phyloP scores from a whole-genome alignment of 2,113 vertebrate genomes.

The Trematomus loennbergii region DNA sequence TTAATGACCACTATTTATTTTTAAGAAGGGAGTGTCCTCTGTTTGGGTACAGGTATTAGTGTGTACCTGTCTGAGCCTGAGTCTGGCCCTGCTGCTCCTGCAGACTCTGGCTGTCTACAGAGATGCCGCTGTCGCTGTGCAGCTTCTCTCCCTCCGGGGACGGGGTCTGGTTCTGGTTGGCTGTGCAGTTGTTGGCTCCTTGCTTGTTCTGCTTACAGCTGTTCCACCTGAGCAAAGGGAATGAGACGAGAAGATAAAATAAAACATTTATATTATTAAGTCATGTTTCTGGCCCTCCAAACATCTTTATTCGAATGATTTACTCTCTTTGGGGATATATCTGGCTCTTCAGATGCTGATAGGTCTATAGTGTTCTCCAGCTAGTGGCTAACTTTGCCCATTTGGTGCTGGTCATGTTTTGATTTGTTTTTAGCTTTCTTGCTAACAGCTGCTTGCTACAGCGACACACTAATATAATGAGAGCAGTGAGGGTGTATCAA shows the following conservation, averaged over 20 bases:
- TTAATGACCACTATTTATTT: constrained; percentile 16
- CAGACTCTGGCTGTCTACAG: constrained; percentile 95
- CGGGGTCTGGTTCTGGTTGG: constrained; percentile 93
- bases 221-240: constrained; percentile 89
- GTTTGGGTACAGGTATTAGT: background rate
- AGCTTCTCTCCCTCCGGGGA: constrained; percentile 96
- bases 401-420: background rate
- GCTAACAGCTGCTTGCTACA: background rate
- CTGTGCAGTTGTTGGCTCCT: constrained; percentile 90
- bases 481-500: background rate
- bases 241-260: background rate
- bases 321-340: background rate
- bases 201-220: constrained; percentile 98
- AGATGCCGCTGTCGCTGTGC: constrained; percentile 98
- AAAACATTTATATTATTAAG: background rate
- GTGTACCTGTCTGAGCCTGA: constrained; percentile 83
- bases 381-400: background rate
- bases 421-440: background rate
- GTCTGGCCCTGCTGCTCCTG: constrained; percentile 91
- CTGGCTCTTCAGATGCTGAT: background rate
- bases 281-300: background rate
- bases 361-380: background rate
- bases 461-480: background rate
- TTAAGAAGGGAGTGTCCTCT: background rate
- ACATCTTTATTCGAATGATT: background rate